Conservation (phyloP, 53 echinoderm and acorn worm species). For the Henricia sp. region DNA sequence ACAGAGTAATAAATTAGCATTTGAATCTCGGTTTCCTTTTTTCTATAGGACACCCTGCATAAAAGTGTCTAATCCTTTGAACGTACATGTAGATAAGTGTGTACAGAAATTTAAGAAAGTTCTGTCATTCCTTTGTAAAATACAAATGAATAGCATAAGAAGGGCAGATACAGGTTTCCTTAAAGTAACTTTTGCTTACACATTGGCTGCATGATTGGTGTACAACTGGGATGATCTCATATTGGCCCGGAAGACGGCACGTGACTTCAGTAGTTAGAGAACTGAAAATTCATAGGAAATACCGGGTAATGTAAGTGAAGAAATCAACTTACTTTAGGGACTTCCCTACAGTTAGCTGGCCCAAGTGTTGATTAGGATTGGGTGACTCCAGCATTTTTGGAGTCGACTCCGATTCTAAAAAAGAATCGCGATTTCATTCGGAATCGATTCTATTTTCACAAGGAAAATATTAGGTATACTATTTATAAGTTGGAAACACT, state of each 20-base stretch:
- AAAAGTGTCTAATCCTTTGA: background rate
- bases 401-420: no score
- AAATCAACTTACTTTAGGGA: no score
- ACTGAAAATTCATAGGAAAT: no score
- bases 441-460: no score
- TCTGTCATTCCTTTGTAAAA: background rate
- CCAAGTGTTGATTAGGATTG: no score
- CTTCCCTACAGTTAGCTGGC: no score
- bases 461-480: no score
- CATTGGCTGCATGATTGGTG: constrained; percentile 38
- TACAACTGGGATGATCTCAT: constrained; percentile 10
- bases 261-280: background rate
- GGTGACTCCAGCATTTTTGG: no score
- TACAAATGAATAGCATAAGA: background rate
- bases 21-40: background rate
- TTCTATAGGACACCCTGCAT: background rate
- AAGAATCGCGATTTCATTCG: no score
- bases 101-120: background rate
- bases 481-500: no score
- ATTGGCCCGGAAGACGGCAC: constrained; percentile 2
- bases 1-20: background rate
- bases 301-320: no score
- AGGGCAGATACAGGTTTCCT: background rate
- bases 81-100: background rate
- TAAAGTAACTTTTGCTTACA: background rate